phyloP scores from a whole-genome alignment of 2,888 invertebrate genomes.

The Pyrochroa serraticornis region DNA sequence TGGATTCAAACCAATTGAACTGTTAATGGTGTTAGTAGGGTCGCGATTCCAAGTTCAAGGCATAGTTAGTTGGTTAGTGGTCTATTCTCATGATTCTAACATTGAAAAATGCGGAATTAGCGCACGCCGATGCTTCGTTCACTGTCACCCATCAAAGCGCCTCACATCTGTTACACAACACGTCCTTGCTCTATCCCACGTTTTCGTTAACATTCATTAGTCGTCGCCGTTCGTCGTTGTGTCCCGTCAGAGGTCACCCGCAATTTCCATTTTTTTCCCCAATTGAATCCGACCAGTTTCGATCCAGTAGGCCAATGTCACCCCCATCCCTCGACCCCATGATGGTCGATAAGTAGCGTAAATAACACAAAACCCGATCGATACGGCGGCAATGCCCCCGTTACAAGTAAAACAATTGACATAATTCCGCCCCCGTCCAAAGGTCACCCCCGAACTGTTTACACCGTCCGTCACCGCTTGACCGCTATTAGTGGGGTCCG shows the following conservation, averaged over 20 bases:
- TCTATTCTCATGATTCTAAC: too few species aligned
- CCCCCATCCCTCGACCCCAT: too few species aligned
- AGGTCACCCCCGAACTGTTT: background rate
- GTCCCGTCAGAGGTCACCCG: constrained; percentile 26
- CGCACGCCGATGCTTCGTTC: constrained; percentile 4
- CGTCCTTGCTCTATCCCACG: constrained; percentile 33
- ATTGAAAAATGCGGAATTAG: background rate
- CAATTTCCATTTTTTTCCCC: constrained; percentile 31
- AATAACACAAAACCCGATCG: constrained; percentile 24
- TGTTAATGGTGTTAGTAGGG: too few species aligned
- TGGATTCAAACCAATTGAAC: too few species aligned
- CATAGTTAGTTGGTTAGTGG: too few species aligned
- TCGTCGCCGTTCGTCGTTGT: constrained; percentile 3
- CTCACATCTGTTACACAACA: constrained; percentile 32
- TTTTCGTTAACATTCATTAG: constrained; percentile 33
- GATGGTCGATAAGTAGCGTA: constrained; percentile 22
- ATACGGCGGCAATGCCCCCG: constrained; percentile 29
- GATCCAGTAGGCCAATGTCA: background rate
- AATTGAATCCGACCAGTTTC: constrained; percentile 12
- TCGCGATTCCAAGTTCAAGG: too few species aligned
- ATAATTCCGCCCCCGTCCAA: constrained; percentile 15
- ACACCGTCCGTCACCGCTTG: constrained; percentile 20
- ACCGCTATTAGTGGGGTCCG: constrained; percentile 20
- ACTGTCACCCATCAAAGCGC: constrained; percentile 26
- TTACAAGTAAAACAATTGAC: constrained; percentile 25